Evolutionary conservation across 1,140 invertebrate genomes (phyloP).

Genomic region (Bombus vancouverensis): DNA sequence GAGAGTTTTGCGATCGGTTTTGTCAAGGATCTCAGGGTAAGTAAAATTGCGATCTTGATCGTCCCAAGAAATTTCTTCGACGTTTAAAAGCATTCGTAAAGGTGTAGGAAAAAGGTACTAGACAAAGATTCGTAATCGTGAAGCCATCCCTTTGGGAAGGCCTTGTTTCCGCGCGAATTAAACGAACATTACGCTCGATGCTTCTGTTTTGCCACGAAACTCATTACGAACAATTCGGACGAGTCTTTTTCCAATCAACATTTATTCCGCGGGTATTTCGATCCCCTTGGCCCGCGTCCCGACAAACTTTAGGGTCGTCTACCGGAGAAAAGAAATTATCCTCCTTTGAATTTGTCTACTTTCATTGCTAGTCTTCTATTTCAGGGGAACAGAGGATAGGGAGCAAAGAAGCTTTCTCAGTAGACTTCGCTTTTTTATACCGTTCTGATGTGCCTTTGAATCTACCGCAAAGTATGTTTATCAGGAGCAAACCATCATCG

Average conservation of each 20-base stretch:
- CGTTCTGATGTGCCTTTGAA: neutral
- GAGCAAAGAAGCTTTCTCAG: slow-evolving; percentile 7
- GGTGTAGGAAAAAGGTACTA: too few species aligned
- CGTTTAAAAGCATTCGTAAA: too few species aligned
- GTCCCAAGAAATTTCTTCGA: neutral
- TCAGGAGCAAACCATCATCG: neutral
- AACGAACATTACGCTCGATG: neutral
- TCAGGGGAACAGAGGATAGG: neutral
- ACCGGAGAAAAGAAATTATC: slow-evolving; percentile 13
- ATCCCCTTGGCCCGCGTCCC: neutral
- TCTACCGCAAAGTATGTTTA: neutral
- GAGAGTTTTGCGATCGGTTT: too few species aligned
- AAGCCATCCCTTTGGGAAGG: neutral
- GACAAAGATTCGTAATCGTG: neutral
- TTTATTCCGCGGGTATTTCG: slow-evolving; percentile 14
- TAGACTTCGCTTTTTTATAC: neutral
- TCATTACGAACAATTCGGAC: slow-evolving; percentile 25
- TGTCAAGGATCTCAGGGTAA: too few species aligned
- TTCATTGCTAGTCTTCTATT: slow-evolving; percentile 24
- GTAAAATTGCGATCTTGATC: neutral
- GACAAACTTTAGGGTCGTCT: neutral
- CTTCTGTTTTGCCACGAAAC: neutral
- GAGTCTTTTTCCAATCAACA: slow-evolving; percentile 21
- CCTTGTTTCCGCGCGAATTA: neutral
- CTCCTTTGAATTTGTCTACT: slow-evolving; percentile 34